These are phyloP conservation scores for Engystomops pustulosus DNA, from an alignment of 2,113 vertebrate species.

Conservation along the genomic window DNA sequence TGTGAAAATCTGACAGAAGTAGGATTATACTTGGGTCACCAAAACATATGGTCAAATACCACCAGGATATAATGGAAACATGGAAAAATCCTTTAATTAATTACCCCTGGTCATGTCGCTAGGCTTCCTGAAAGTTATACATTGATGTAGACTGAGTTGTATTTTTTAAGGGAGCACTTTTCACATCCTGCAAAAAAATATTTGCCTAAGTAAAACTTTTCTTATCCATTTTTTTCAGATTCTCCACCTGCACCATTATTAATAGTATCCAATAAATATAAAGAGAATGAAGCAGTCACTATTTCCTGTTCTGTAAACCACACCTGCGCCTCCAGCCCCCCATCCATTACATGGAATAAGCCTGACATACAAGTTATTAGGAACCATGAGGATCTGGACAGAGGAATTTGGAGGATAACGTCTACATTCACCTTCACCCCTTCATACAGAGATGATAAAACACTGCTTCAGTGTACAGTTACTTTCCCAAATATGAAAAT, in stretches of 20 bases:
- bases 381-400: not conserved
- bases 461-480: not conserved
- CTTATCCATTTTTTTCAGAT: not conserved
- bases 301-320: constrained; percentile 32
- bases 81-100: no score
- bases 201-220: no score
- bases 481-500: constrained; percentile 10
- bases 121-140: no score
- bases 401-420: not conserved
- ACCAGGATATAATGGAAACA: no score
- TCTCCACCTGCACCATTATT: not conserved
- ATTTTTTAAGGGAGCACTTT: no score
- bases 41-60: no score
- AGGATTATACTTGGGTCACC: no score
- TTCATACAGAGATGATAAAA: constrained; percentile 17
- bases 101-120: no score
- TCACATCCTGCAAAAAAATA: no score
- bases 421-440: not conserved
- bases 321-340: constrained; percentile 31
- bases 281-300: not conserved
- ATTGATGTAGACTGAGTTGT: no score
- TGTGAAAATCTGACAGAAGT: no score
- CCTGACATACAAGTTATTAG: not conserved
- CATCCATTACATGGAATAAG: constrained; percentile 37
- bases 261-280: not conserved